Percentiles rank a stretch among this genome's conserved stretches.
These are phyloP conservation scores for Halcyon smyrnensis DNA, from an alignment of 2,797 vertebrate species.

Conservation along the genomic window DNA sequence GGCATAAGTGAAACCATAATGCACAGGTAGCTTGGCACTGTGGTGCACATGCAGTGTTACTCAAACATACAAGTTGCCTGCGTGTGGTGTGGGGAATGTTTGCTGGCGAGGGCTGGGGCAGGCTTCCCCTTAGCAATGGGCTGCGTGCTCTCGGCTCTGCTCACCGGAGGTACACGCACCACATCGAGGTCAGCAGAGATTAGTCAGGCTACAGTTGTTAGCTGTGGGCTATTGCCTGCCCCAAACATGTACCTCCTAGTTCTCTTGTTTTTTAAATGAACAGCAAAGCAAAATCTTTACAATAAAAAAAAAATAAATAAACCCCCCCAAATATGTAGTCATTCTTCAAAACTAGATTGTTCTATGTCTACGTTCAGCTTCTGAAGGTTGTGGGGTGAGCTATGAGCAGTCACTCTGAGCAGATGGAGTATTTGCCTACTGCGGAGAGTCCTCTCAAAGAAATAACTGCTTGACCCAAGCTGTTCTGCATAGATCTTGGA, in stretches of 20 bases:
- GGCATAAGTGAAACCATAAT: fast-evolving
- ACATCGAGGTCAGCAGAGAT: not conserved
- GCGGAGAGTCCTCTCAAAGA: not conserved
- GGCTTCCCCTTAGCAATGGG: too few relatives aligned
- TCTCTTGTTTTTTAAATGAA: not conserved
- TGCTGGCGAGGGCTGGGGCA: not conserved
- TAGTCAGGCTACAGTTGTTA: not conserved
- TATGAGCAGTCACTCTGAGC: not conserved
- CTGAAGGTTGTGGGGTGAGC: not conserved
- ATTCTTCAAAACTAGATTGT: not conserved
- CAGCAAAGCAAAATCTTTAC: not conserved
- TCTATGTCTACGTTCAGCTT: not conserved
- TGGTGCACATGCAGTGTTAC: fast-evolving
- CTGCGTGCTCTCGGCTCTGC: not conserved
- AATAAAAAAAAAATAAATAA: not conserved
- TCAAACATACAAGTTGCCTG: fast-evolving
- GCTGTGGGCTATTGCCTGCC: not conserved
- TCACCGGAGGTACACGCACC: fast-evolving
- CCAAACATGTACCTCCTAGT: not conserved
- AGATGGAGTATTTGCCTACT: not conserved
- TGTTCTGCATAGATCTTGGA: not conserved
- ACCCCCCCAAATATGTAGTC: too few relatives aligned
- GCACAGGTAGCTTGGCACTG: not conserved
- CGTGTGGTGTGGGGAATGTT: fast-evolving
- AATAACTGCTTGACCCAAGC: not conserved